Base-by-base conservation (phyloP, 2,797 vertebrate genomes). In the Ptychadena robeensis region DNA sequence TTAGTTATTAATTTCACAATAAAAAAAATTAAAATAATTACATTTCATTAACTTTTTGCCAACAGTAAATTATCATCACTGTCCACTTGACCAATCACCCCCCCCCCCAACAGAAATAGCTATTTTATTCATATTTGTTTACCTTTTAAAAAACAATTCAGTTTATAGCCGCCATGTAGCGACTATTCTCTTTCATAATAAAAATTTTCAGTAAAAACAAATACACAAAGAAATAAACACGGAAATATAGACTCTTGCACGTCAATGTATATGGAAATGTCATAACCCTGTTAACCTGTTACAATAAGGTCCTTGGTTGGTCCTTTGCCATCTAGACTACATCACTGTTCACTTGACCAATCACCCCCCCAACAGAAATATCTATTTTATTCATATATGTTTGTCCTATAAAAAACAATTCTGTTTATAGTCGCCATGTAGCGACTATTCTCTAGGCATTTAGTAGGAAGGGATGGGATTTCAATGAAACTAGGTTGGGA, bases 281-380 rank as follows among this genome's bases (percentile, higher is more conserved):
- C 53, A 57, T 25, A 73, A 67, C 70, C 63, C 30, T 38, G 9
- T 22, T 84, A 66, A 80, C 82, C 48, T 44, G 31, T 32, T 61
- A 84, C 37, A 75, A 69, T 69, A 84, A 69, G 64, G 70, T 34
- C 64, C 28, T 64, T 69, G 18, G 35, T 68, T 59, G 40, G 34
- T 18, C 74, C 18, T 73, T 80, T 61, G 34, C 32, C 31, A 35
- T 12, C 18, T 86, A 83, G 64, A 73, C 72, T 83, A 79, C 75
- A 80, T 86, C n/a, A 14, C 31, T 69, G 66, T 73, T n/a, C n/a
- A n/a, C n/a, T n/a, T n/a, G n/a, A n/a, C n/a, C n/a, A n/a, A n/a
- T n/a, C n/a, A n/a, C n/a, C n/a, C n/a, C n/a, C n/a, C n/a, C n/a
- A n/a, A n/a, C n/a, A n/a, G n/a, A n/a, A n/a, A n/a, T n/a, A n/a